Conservation (phyloP, 2,797 vertebrate genomes). For the Hypotaenidia philippensis region DNA sequence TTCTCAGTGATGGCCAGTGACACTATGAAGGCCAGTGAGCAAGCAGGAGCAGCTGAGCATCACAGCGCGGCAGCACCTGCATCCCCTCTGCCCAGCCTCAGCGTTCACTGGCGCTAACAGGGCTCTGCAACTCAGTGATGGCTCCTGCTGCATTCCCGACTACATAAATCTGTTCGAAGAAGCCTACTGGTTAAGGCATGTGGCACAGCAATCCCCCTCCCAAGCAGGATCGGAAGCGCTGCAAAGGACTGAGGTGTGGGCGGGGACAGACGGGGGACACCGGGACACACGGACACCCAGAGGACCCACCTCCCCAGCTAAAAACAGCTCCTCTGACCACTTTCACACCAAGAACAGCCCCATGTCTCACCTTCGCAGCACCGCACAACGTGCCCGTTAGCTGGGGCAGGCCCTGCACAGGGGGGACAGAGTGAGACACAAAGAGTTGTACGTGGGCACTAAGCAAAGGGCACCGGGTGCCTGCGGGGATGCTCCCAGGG, state of each 20-base stretch:
- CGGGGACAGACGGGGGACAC: not conserved
- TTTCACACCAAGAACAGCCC: not conserved
- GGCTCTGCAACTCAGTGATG: not conserved
- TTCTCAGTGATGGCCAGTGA: not conserved
- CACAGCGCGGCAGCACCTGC: accelerated
- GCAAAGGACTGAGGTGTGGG: not conserved
- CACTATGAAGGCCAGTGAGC: accelerated
- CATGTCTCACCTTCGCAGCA: not conserved
- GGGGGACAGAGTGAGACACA: not conserved
- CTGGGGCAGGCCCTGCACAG: accelerated
- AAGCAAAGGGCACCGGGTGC: not conserved
- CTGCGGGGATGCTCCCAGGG: not conserved
- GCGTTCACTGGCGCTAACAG: accelerated
- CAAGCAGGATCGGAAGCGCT: not conserved
- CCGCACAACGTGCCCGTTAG: accelerated
- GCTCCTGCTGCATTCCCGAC: not conserved
- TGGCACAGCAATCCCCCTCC: not conserved
- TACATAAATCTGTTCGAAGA: not conserved
- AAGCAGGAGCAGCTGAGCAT: not conserved
- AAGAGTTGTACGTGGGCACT: accelerated
- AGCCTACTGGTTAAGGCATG: not conserved
- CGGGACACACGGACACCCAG: not conserved
- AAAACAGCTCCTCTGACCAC: too few species aligned
- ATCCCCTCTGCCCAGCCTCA: not conserved
- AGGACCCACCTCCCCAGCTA: accelerated